These are phyloP conservation scores for Marmota monax DNA, from an alignment of 2,113 vertebrate genomes.

Conservation along the genomic window DNA sequence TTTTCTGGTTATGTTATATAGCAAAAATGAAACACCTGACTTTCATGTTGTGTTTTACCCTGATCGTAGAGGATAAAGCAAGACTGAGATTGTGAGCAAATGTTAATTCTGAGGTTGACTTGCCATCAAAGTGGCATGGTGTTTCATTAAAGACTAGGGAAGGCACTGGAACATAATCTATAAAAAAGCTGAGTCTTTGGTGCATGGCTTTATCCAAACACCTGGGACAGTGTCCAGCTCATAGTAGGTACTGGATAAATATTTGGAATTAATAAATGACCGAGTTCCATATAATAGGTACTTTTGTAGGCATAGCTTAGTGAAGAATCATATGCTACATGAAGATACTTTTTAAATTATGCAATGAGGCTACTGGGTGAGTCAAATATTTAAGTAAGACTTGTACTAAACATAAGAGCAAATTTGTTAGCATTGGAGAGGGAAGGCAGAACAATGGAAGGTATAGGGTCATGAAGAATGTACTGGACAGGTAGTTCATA, in stretches of 20 bases:
- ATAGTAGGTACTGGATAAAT: not conserved
- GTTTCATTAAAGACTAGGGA: not conserved
- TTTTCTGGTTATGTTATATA: slow-evolving; percentile 5
- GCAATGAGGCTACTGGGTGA: not conserved
- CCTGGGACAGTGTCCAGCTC: not conserved
- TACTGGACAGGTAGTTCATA: not conserved
- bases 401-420: not conserved
- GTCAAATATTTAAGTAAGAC: not conserved
- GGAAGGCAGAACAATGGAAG: not conserved
- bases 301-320: not conserved
- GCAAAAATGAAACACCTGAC: not conserved
- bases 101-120: not conserved
- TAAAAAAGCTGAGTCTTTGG: not conserved
- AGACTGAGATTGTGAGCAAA: not conserved
- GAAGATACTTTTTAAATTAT: not conserved
- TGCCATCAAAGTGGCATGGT: not conserved
- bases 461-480: not conserved
- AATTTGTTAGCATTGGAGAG: not conserved
- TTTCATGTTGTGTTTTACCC: not conserved
- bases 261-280: not conserved
- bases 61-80: not conserved
- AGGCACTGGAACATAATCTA: not conserved
- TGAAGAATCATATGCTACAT: not conserved
- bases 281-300: not conserved
- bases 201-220: not conserved